Evolutionary conservation across 2,797 vertebrate species (phyloP).

Genomic region (Monodelphis domestica): DNA sequence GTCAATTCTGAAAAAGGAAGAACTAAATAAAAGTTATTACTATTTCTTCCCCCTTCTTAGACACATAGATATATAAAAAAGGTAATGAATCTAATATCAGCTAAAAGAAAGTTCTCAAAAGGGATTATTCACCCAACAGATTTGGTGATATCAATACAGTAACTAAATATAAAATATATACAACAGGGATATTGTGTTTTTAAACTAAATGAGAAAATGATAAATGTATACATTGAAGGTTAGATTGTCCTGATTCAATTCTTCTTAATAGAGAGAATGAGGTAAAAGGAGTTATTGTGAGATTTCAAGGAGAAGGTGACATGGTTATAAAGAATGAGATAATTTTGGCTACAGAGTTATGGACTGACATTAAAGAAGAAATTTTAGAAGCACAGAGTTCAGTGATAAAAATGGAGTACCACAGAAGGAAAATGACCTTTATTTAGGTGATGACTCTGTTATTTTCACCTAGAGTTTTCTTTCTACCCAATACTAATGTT

Average conservation of each 20-base stretch:
- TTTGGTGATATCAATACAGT: not conserved
- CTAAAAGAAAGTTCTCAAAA: not conserved
- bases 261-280: not conserved
- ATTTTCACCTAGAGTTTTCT: constrained; percentile 47
- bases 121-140: not conserved
- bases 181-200: not conserved
- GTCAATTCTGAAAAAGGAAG: constrained; percentile 2
- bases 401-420: not conserved
- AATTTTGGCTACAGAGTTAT: not conserved
- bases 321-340: not conserved
- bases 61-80: not conserved
- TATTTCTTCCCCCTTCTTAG: not conserved
- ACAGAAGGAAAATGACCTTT: not conserved
- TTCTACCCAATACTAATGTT: constrained; percentile 56
- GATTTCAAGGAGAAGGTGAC: not conserved
- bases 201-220: not conserved
- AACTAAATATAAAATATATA: constrained; percentile 12
- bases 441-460: not conserved
- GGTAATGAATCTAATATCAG: not conserved
- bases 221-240: not conserved
- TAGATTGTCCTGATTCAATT: not conserved
- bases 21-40: not conserved
- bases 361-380: not conserved
- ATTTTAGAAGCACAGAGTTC: constrained; percentile 3
- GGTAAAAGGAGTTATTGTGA: constrained; percentile 9